phyloP scores from a whole-genome alignment of 2,888 invertebrate species.

The Drosophila rubida region DNA sequence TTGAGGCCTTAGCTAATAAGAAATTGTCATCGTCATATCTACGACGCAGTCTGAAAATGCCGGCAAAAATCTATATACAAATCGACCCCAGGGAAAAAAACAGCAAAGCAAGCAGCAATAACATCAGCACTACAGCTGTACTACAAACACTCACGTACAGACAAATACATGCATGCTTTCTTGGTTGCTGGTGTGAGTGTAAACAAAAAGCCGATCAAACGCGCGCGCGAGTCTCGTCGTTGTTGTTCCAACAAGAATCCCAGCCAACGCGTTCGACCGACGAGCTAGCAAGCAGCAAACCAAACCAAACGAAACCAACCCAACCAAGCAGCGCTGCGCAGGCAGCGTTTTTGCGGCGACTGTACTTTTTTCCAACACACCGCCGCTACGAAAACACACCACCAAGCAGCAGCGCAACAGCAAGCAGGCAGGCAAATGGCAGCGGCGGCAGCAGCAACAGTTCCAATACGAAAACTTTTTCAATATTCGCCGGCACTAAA shows the following conservation, averaged over 20 bases:
- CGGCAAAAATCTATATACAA: slow-evolving; percentile 65
- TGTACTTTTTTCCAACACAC: slow-evolving; percentile 83
- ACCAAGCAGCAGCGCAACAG: slow-evolving; percentile 68
- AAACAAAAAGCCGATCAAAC: slow-evolving; percentile 78
- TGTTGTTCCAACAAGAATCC: slow-evolving; percentile 74
- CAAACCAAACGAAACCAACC: slow-evolving; percentile 36
- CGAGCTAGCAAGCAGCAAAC: slow-evolving; percentile 23
- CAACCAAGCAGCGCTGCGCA: slow-evolving; percentile 33
- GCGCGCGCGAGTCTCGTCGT: slow-evolving; percentile 34
- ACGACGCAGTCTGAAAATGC: slow-evolving; percentile 59
- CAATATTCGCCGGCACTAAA: slow-evolving; percentile 80
- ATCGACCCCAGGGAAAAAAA: slow-evolving; percentile 24
- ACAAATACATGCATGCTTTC: slow-evolving; percentile 5
- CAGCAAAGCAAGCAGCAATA: slow-evolving; percentile 36
- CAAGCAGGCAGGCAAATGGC: no score
- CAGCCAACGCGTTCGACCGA: slow-evolving; percentile 69
- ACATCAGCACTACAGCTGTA: slow-evolving; percentile 61
- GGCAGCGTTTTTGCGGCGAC: slow-evolving; percentile 82
- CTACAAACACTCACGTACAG: slow-evolving; percentile 19
- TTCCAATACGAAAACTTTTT: slow-evolving; percentile 80
- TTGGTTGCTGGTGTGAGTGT: slow-evolving; percentile 61
- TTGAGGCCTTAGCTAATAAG: slow-evolving; percentile 61
- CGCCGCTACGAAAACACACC: slow-evolving; percentile 60
- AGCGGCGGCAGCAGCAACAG: slow-evolving; percentile 67
- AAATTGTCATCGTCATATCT: slow-evolving; percentile 58